These are phyloP conservation scores for Hippocampus kuda DNA, from an alignment of 2,797 vertebrate species.

Conservation along the genomic window DNA sequence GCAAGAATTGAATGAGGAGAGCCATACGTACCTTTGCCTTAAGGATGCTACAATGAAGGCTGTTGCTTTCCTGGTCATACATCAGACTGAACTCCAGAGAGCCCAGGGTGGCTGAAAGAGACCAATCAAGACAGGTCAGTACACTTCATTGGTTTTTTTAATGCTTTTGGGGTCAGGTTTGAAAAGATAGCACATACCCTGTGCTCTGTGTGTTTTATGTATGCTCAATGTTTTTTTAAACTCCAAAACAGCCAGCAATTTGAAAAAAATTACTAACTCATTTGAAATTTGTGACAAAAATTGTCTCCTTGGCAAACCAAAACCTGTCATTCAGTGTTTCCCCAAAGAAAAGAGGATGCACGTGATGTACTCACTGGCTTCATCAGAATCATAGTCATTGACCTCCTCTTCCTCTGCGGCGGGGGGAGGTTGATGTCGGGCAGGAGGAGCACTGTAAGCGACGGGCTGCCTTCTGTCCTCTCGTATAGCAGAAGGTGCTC, in stretches of 20 bases:
- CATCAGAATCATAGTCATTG: conserved; percentile 93
- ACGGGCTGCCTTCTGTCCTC: conserved; percentile 71
- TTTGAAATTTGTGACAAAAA: conserved; percentile 15
- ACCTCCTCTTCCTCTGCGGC: conserved; percentile 82
- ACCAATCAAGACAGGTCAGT: conserved; percentile 34
- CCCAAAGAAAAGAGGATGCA: conserved; percentile 19
- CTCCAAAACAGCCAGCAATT: not conserved
- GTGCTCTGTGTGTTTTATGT: not conserved
- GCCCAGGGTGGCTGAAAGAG: conserved; percentile 83
- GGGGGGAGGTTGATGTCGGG: conserved; percentile 48
- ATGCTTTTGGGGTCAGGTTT: not conserved
- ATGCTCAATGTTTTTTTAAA: conserved; percentile 6
- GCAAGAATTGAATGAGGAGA: conserved; percentile 10
- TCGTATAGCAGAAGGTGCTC: conserved; percentile 46
- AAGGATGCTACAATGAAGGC: conserved; percentile 85
- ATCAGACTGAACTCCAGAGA: conserved; percentile 88
- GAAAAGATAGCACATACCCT: not conserved
- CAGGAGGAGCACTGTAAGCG: conserved; percentile 53
- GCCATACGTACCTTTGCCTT: conserved; percentile 77
- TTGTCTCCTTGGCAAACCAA: conserved; percentile 20
- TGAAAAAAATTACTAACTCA: conserved; percentile 9
- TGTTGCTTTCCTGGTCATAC: conserved; percentile 87
- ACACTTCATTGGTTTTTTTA: conserved; percentile 14
- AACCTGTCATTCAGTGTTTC: conserved; percentile 17
- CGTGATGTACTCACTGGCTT: conserved; percentile 77